A percentile compares a stretch with the other conserved stretches of the same genome.
Conservation (phyloP, 2,113 vertebrate species). For the Anseranas semipalmata region DNA sequence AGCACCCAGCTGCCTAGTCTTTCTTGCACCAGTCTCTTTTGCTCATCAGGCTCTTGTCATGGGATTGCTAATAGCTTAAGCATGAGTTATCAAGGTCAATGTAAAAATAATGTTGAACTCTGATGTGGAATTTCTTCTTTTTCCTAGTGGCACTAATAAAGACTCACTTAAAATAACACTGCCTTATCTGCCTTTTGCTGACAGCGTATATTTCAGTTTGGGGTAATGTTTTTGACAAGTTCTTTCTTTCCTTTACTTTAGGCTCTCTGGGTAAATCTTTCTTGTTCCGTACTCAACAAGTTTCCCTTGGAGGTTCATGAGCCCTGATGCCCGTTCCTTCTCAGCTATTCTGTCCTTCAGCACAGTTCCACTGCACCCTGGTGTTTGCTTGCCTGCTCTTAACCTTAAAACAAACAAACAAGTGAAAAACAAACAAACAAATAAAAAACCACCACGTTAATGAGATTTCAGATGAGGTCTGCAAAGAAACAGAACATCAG, state of each 20-base stretch:
- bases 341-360: background rate
- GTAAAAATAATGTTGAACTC: background rate
- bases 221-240: slow-evolving; percentile 4
- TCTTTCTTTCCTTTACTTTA: background rate
- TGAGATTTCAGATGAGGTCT: background rate
- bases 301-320: background rate
- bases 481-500: background rate
- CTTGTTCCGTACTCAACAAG: background rate
- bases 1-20: background rate
- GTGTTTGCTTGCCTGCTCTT: background rate
- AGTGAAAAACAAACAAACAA: background rate
- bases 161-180: background rate
- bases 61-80: background rate
- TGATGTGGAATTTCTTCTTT: background rate
- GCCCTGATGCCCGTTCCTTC: background rate
- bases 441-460: background rate
- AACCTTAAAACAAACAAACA: background rate
- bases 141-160: background rate
- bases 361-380: background rate
- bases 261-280: background rate
- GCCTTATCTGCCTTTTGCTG: background rate
- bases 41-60: background rate
- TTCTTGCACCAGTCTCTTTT: background rate
- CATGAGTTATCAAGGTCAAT: background rate
- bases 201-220: background rate